Evolutionary conservation across 2,888 invertebrate species (phyloP), one percentile per base, ranked within the genome.

Genomic region (Caradrina kadenii): DNA sequence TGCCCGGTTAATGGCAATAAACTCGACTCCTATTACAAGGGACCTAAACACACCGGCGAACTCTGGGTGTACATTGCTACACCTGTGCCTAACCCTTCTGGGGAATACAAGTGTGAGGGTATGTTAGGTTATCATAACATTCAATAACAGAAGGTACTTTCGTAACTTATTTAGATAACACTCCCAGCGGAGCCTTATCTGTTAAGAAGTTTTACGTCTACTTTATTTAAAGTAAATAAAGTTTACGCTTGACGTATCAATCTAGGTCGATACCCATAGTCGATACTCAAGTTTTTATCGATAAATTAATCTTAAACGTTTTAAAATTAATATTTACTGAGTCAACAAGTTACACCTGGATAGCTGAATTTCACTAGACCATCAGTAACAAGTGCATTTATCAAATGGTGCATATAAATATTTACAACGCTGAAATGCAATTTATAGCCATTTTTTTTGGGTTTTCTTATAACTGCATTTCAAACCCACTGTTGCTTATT

Each of bases 201-300:
- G 89, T 85, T 90, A 90, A 90, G 89, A 82, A 87, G 87, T 89
- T 87, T 64, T 89, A 86, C 86, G 78, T 81, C 70, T 89, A 88
- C 88, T 87, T 88, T 84, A 87, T 45, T 45, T 17, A 45, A 45
- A 45, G 45, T 86, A 88, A 86, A 89, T 90, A 91, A 88, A 91
- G 78, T 75, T 61, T 73, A 75, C 88, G 91, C 81, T 81, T 76
- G 67, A 70, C 71, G 80, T 93, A 94, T 94, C 93, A 89, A 94
- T 89, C 71, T 90, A 83, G 94, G 94, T 92, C 94, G 92, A 91
- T 93, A 90, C 87, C 35, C 8, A 8, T 35, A 35, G 35, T 35
- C 85, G 71, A 84, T 86, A 76, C 62, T 70, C 77, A 80, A 74
- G 45, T 71, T 69, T 66, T 87, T 92, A 93, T 93, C 93, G 83